Evolutionary conservation across 1,140 invertebrate species (phyloP).

Genomic region (Glomeris maerens): DNA sequence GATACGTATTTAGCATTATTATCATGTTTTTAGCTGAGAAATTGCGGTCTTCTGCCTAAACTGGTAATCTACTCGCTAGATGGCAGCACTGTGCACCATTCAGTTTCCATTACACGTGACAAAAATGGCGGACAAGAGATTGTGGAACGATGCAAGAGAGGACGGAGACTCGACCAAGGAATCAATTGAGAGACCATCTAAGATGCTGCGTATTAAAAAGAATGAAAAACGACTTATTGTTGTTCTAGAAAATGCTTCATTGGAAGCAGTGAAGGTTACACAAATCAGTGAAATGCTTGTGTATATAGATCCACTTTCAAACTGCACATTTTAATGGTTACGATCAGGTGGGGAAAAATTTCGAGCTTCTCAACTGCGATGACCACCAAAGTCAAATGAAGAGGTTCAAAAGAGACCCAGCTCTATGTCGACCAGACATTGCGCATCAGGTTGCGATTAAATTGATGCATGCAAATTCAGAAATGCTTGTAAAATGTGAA

Average conservation of each 20-base stretch:
- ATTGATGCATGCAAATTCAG: neutral
- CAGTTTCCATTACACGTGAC: no score
- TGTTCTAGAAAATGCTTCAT: conserved; percentile 80
- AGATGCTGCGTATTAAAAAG: conserved; percentile 42
- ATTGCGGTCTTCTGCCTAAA: no score
- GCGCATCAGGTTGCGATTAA: conserved; percentile 70
- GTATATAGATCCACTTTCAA: conserved; percentile 32
- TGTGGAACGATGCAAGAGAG: no score
- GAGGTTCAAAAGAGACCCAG: conserved; percentile 68
- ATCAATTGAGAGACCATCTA: no score
- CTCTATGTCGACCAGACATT: conserved; percentile 81
- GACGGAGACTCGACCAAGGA: no score
- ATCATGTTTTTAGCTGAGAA: no score
- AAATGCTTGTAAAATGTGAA: neutral
- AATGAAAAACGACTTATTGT: conserved; percentile 84
- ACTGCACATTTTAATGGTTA: conserved; percentile 18
- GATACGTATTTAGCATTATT: no score
- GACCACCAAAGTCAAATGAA: conserved; percentile 71
- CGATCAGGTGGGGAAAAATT: conserved; percentile 60
- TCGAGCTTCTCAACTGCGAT: conserved; percentile 87
- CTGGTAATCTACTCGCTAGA: no score
- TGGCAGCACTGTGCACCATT: no score
- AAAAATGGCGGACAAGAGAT: no score
- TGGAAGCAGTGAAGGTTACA: conserved; percentile 86
- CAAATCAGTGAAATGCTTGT: conserved; percentile 24